phyloP scores from a whole-genome alignment of 2,113 vertebrate species.

The Tragulus kanchil region DNA sequence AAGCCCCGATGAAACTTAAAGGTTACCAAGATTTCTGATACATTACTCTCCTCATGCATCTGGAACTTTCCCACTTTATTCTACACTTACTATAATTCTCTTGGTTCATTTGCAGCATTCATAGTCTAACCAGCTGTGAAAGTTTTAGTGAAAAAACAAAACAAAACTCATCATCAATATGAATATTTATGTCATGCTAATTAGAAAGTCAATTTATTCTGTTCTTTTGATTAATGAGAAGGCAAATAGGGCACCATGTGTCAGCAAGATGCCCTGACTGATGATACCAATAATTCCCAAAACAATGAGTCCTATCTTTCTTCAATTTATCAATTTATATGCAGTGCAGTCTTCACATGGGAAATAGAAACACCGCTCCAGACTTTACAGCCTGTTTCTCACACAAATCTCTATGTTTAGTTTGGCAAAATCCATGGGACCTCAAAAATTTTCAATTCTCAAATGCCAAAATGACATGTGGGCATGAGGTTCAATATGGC shows the following conservation, averaged over 20 bases:
- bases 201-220: conserved; percentile 42
- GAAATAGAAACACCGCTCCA: conserved; percentile 24
- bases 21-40: background rate
- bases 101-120: background rate
- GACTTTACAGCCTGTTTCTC: conserved; percentile 29
- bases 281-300: conserved; percentile 32
- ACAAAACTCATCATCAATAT: background rate
- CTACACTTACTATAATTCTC: background rate
- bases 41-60: background rate
- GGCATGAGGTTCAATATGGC: background rate
- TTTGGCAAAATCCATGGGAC: background rate
- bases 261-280: conserved; percentile 6
- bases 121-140: conserved; percentile 32
- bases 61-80: background rate
- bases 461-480: conserved; percentile 28
- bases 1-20: background rate
- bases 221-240: conserved; percentile 37
- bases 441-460: background rate
- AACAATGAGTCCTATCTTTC: background rate
- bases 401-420: background rate
- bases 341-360: background rate
- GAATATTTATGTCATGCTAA: conserved; percentile 53
- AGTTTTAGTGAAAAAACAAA: background rate
- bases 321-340: conserved; percentile 28
- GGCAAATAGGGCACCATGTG: background rate